Evolutionary conservation across 2,797 vertebrate genomes (phyloP).

Genomic region (Esox lucius): DNA sequence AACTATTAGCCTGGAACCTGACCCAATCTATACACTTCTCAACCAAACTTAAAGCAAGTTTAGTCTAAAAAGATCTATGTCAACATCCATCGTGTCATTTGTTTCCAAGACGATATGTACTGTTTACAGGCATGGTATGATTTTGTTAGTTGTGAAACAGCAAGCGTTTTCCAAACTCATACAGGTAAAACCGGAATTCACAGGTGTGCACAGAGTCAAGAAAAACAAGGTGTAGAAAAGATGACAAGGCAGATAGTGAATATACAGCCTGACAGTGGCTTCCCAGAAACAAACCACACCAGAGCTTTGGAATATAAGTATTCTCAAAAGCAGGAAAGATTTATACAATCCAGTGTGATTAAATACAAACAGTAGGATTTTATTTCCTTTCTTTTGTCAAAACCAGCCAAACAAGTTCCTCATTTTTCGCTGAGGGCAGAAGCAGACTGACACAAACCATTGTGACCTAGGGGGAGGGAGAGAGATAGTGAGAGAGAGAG

Average conservation of each 20-base stretch:
- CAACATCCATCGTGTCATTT: background rate
- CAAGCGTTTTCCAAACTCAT: slow-evolving; percentile 59
- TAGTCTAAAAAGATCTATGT: background rate
- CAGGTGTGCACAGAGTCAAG: slow-evolving; percentile 57
- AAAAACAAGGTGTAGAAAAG: slow-evolving; percentile 46
- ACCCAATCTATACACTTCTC: too few relatives aligned
- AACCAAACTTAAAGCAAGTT: too few relatives aligned
- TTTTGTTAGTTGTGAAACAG: slow-evolving; percentile 67
- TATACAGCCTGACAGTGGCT: background rate
- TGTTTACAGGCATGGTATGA: slow-evolving; percentile 14
- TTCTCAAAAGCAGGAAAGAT: slow-evolving; percentile 25
- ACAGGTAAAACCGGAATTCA: slow-evolving; percentile 70
- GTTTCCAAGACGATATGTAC: background rate
- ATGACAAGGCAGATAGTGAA: background rate
- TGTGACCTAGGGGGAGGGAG: slow-evolving; percentile 47
- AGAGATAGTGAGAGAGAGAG: slow-evolving; percentile 29
- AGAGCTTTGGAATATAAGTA: background rate
- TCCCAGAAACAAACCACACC: background rate
- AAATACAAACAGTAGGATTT: slow-evolving; percentile 69
- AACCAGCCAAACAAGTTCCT: slow-evolving; percentile 78
- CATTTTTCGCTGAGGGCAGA: slow-evolving; percentile 58
- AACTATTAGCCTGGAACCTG: too few relatives aligned
- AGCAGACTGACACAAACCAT: slow-evolving; percentile 32
- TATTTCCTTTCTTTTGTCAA: slow-evolving; percentile 73
- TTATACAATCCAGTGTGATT: slow-evolving; percentile 35